Evolutionary conservation across 23 tunicate species (phyloP).

Genomic region (Corella eumyota): DNA sequence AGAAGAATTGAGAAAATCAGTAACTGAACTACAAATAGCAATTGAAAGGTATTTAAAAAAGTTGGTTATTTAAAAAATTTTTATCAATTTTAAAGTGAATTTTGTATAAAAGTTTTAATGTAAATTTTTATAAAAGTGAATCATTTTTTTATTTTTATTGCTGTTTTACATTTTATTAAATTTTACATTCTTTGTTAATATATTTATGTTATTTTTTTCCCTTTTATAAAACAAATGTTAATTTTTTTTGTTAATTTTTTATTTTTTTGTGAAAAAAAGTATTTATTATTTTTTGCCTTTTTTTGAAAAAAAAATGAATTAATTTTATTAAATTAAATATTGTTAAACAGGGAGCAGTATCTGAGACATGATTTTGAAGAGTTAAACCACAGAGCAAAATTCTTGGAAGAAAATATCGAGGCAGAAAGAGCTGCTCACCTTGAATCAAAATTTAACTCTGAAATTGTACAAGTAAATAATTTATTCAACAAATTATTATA

Average conservation of each 20-base stretch:
- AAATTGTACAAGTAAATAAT: conserved; percentile 53
- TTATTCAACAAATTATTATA: not conserved
- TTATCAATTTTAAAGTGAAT: too few relatives aligned
- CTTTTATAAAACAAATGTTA: not conserved
- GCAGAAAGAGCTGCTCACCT: conserved; percentile 93
- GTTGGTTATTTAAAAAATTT: too few relatives aligned
- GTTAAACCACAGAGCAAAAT: conserved; percentile 34
- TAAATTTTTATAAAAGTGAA: too few relatives aligned
- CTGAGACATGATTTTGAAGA: conserved; percentile 47
- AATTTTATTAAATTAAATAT: not conserved
- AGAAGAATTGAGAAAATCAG: conserved; percentile 26
- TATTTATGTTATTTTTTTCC: too few relatives aligned
- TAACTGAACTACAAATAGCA: conserved; percentile 42
- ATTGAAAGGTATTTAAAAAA: conserved; percentile 58
- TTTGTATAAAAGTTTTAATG: too few relatives aligned
- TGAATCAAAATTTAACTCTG: conserved; percentile 86
- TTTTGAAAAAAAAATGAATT: not conserved
- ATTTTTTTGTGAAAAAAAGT: not conserved
- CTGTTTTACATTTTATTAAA: not conserved
- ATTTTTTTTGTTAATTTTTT: not conserved
- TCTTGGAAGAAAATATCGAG: conserved; percentile 74
- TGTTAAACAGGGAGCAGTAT: conserved; percentile 54
- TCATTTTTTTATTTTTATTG: too few relatives aligned
- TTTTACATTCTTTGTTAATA: not conserved
- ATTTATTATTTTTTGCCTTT: not conserved